Evolutionary conservation across 2,888 invertebrate species (phyloP).

Genomic region (Agapostemon virescens): DNA sequence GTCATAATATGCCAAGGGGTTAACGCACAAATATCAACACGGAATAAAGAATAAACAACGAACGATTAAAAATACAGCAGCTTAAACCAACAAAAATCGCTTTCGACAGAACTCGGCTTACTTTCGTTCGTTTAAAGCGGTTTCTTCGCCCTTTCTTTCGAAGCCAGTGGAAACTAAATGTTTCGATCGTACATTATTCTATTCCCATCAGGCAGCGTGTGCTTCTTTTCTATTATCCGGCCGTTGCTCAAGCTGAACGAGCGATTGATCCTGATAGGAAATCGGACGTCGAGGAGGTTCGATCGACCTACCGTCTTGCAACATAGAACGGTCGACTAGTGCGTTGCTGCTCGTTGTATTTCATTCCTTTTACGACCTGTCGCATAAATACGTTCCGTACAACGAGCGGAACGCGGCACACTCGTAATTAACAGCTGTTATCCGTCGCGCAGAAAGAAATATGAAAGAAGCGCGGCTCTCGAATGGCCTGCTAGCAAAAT

Average conservation of each 20-base stretch:
- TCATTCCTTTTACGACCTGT: slow-evolving; percentile 32
- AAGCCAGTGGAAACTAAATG: slow-evolving; percentile 3
- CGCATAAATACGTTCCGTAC: slow-evolving; percentile 16
- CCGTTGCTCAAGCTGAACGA: neutral
- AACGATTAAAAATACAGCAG: neutral
- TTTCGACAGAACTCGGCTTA: neutral
- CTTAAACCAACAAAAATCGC: neutral
- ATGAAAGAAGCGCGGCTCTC: slow-evolving; percentile 21
- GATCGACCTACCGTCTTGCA: slow-evolving; percentile 7
- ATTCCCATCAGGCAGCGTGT: slow-evolving; percentile 18
- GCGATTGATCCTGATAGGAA: slow-evolving; percentile 4
- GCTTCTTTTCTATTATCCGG: slow-evolving; percentile 11
- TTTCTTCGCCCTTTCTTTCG: neutral
- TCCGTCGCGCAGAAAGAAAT: slow-evolving; percentile 39
- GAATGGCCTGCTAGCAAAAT: slow-evolving; percentile 26
- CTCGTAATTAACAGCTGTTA: slow-evolving; percentile 50
- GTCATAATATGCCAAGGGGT: no score
- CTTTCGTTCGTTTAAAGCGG: neutral
- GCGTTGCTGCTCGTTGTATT: slow-evolving; percentile 12
- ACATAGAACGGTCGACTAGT: neutral
- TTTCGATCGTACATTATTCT: slow-evolving; percentile 16
- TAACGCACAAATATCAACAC: neutral
- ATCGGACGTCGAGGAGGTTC: neutral
- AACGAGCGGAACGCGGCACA: slow-evolving; percentile 13
- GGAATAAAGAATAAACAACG: neutral